These are phyloP conservation scores for Acromyrmex heyeri DNA, from an alignment of 1,140 invertebrate genomes.

Conservation along the genomic window DNA sequence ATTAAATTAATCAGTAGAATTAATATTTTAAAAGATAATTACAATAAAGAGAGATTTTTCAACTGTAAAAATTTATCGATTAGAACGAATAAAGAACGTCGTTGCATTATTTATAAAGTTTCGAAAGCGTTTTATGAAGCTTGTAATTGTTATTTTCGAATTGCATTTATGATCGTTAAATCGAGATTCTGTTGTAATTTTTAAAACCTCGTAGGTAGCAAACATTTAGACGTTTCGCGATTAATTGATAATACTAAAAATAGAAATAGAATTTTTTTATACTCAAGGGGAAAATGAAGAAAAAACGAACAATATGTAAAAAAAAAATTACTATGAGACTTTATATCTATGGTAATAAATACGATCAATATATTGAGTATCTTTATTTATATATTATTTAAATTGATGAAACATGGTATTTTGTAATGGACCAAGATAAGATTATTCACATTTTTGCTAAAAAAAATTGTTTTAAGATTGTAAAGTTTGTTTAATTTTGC, in stretches of 20 bases:
- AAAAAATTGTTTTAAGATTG: neutral
- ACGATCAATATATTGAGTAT: neutral
- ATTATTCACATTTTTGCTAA: neutral
- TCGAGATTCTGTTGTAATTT: neutral
- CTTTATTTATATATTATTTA: neutral
- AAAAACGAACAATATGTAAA: neutral
- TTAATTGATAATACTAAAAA: neutral
- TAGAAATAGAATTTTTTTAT: neutral
- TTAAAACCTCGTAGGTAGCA: neutral
- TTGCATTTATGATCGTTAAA: neutral
- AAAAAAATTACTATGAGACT: neutral
- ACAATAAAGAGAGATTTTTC: neutral
- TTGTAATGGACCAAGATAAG: neutral
- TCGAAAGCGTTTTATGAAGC: neutral
- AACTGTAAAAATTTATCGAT: neutral
- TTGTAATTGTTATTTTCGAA: constrained; percentile 16
- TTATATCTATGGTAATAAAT: neutral
- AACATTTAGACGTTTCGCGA: constrained; percentile 5
- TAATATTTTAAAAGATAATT: neutral
- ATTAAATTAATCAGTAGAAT: neutral
- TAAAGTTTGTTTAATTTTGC: neutral
- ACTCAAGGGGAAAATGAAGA: neutral
- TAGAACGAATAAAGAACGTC: neutral
- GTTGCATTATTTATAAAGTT: constrained; percentile 25
- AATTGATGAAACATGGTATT: neutral